Evolutionary conservation across 2,888 invertebrate species (phyloP).

Genomic region (Dorcus hopei): DNA sequence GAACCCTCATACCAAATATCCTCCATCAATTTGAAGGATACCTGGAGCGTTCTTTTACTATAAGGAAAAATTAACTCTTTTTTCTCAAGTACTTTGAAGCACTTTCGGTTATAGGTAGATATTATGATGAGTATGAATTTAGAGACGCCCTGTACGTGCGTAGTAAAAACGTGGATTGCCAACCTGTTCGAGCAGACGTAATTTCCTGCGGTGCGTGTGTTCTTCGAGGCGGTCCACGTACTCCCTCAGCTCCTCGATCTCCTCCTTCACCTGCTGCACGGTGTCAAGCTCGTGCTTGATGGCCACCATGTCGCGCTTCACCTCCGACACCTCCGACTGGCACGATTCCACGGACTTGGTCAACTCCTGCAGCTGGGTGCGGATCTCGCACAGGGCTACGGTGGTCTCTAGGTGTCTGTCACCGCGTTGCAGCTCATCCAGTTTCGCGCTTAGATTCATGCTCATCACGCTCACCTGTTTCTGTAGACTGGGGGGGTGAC

Average conservation of each 20-base stretch:
- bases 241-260: slow-evolving; percentile 88
- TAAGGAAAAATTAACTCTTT: background rate
- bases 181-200: slow-evolving; percentile 90
- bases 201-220: slow-evolving; percentile 85
- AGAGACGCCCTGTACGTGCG: too few relatives aligned
- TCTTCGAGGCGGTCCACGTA: slow-evolving; percentile 90
- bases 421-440: slow-evolving; percentile 86
- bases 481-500: slow-evolving; percentile 72
- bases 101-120: too few relatives aligned
- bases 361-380: slow-evolving; percentile 87
- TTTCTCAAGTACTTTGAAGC: too few relatives aligned
- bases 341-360: slow-evolving; percentile 94
- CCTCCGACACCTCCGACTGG: slow-evolving; percentile 90
- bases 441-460: slow-evolving; percentile 90
- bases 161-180: slow-evolving; percentile 19
- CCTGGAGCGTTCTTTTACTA: too few relatives aligned
- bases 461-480: slow-evolving; percentile 98
- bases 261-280: slow-evolving; percentile 92
- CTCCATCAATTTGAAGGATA: too few relatives aligned
- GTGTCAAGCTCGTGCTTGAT: slow-evolving; percentile 92
- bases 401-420: slow-evolving; percentile 91
- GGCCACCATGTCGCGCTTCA: slow-evolving; percentile 92
- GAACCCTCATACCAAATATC: too few relatives aligned
- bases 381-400: slow-evolving; percentile 90
- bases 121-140: too few relatives aligned